phyloP scores from a whole-genome alignment of 53 echinoderm and acorn worm species.

The Patiria pectinifera region DNA sequence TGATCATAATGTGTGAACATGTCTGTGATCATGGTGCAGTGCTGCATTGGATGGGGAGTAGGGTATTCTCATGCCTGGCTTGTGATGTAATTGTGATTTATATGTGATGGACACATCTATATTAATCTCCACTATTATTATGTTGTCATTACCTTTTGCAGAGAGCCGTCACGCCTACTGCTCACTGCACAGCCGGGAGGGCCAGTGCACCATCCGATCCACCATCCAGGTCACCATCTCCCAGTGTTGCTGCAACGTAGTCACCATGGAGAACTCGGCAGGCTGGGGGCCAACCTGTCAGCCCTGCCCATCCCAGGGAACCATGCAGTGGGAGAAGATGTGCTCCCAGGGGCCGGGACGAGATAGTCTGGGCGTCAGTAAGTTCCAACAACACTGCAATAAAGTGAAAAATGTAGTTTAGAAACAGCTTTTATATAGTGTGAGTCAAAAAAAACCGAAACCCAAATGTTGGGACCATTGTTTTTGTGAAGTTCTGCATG shows the following conservation, averaged over 20 bases:
- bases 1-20: too few relatives aligned
- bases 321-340: slow-evolving; percentile 85
- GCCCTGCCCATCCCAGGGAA: slow-evolving; percentile 84
- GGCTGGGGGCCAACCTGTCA: slow-evolving; percentile 95
- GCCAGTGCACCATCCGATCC: slow-evolving; percentile 85
- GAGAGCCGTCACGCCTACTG: slow-evolving; percentile 91
- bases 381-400: slow-evolving; percentile 16
- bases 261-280: slow-evolving; percentile 74
- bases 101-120: too few relatives aligned
- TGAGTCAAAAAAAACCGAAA: too few relatives aligned
- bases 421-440: too few relatives aligned
- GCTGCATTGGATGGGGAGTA: too few relatives aligned
- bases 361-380: slow-evolving; percentile 81
- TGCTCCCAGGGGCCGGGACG: slow-evolving; percentile 80
- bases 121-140: too few relatives aligned
- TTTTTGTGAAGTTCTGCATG: too few relatives aligned
- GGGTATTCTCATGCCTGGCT: too few relatives aligned
- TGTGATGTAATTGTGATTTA: too few relatives aligned
- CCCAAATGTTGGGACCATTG: too few relatives aligned
- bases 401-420: too few relatives aligned
- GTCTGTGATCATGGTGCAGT: too few relatives aligned
- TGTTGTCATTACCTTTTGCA: not conserved
- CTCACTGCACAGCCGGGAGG: slow-evolving; percentile 82
- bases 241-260: slow-evolving; percentile 93
- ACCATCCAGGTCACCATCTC: slow-evolving; percentile 91